phyloP scores from a whole-genome alignment of 1,140 invertebrate genomes.

The Drosophila lacertosa region DNA sequence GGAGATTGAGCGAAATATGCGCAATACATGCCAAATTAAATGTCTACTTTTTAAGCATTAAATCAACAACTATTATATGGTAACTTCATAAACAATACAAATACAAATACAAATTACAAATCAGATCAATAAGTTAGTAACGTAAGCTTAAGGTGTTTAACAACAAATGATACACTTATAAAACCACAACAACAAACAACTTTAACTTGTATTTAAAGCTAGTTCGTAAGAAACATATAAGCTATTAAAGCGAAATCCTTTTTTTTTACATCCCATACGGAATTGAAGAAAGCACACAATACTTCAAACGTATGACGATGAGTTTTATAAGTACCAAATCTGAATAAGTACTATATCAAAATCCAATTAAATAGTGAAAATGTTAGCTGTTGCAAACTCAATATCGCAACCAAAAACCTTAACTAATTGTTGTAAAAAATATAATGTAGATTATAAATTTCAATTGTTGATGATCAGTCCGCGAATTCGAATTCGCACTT shows the following conservation, averaged over 20 bases:
- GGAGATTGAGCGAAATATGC: slow-evolving; percentile 57
- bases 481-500: slow-evolving; percentile 61
- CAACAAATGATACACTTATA: slow-evolving; percentile 22
- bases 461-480: slow-evolving; percentile 78
- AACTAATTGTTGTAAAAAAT: slow-evolving; percentile 76
- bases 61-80: slow-evolving; percentile 59
- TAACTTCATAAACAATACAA: slow-evolving; percentile 58
- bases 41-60: slow-evolving; percentile 73
- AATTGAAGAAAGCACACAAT: slow-evolving; percentile 29
- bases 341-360: slow-evolving; percentile 51
- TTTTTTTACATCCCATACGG: slow-evolving; percentile 77
- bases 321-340: slow-evolving; percentile 58
- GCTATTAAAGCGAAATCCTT: slow-evolving; percentile 57
- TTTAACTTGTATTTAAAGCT: slow-evolving; percentile 44
- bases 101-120: slow-evolving; percentile 68
- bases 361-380: slow-evolving; percentile 74
- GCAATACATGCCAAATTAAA: slow-evolving; percentile 81
- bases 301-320: slow-evolving; percentile 60
- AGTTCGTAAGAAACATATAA: slow-evolving; percentile 35
- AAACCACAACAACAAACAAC: slow-evolving; percentile 42
- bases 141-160: slow-evolving; percentile 57
- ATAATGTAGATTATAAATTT: slow-evolving; percentile 69
- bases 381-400: slow-evolving; percentile 66
- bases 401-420: slow-evolving; percentile 66
- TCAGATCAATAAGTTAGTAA: slow-evolving; percentile 61